Conservation (phyloP, 2,888 invertebrate species). For the Lasioglossum villosulum region DNA sequence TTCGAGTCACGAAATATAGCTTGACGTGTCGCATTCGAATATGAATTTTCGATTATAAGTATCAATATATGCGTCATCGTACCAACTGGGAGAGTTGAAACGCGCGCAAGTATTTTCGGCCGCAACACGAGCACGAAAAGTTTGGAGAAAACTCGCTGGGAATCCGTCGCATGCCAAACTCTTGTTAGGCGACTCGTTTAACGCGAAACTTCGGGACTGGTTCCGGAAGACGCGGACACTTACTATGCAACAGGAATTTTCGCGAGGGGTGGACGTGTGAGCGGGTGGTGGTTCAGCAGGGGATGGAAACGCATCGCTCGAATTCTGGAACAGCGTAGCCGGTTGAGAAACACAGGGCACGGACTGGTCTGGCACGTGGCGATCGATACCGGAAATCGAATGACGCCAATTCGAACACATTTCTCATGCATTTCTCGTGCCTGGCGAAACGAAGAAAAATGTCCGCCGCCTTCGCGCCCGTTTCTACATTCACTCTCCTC, state of each 20-base stretch:
- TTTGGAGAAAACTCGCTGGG: neutral
- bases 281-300: neutral
- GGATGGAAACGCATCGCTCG: constrained; percentile 42
- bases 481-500: neutral
- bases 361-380: neutral
- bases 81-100: neutral
- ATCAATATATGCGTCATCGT: no score
- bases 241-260: constrained; percentile 35
- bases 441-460: constrained; percentile 1
- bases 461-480: neutral
- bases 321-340: constrained; percentile 53
- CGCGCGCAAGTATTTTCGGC: neutral
- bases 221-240: constrained; percentile 34
- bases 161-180: constrained; percentile 7
- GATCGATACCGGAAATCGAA: constrained; percentile 44
- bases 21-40: no score
- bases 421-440: neutral
- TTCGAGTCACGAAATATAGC: no score
- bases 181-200: constrained; percentile 30
- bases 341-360: constrained; percentile 22
- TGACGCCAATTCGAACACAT: constrained; percentile 28
- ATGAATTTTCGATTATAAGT: no score
- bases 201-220: constrained; percentile 5
- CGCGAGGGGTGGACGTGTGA: neutral
- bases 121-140: neutral